A percentile compares a stretch with the other conserved stretches of the same genome.
These are phyloP conservation scores for Herpetotheres cachinnans DNA, from an alignment of 2,113 vertebrate species.

Conservation along the genomic window DNA sequence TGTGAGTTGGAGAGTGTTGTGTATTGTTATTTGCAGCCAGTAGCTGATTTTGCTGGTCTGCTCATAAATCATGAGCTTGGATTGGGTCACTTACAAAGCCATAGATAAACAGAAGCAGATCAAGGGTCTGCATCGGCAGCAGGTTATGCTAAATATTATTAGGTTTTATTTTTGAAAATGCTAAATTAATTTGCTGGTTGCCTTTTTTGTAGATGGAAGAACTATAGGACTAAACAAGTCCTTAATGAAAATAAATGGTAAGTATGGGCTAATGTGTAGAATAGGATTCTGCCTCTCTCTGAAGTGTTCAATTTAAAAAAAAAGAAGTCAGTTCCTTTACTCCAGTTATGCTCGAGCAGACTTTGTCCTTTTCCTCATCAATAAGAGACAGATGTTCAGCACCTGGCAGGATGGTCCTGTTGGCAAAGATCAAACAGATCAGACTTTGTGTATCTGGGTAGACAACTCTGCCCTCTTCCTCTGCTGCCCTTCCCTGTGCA, in stretches of 20 bases:
- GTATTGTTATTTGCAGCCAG: neutral
- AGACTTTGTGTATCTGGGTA: rapidly evolving
- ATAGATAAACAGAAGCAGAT: neutral
- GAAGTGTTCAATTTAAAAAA: neutral
- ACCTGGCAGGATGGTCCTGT: neutral
- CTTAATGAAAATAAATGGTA: neutral
- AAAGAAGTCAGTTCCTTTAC: neutral
- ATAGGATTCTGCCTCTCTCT: neutral
- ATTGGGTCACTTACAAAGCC: neutral
- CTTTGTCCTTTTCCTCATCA: neutral
- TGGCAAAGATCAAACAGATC: neutral
- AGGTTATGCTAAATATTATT: neutral
- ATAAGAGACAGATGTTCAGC: neutral
- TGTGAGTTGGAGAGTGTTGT: neutral
- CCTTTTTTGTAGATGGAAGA: neutral
- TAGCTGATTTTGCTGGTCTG: neutral
- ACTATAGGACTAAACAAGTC: neutral
- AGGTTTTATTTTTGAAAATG: neutral
- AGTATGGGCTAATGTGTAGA: neutral
- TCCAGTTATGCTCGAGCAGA: rapidly evolving
- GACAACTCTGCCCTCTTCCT: neutral
- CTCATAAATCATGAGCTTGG: neutral
- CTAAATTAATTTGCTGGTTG: neutral
- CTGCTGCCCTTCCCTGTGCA: neutral
- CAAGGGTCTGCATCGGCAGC: neutral